Evolutionary conservation across 2,797 vertebrate species (phyloP).

Genomic region (Megalops cyprinoides): DNA sequence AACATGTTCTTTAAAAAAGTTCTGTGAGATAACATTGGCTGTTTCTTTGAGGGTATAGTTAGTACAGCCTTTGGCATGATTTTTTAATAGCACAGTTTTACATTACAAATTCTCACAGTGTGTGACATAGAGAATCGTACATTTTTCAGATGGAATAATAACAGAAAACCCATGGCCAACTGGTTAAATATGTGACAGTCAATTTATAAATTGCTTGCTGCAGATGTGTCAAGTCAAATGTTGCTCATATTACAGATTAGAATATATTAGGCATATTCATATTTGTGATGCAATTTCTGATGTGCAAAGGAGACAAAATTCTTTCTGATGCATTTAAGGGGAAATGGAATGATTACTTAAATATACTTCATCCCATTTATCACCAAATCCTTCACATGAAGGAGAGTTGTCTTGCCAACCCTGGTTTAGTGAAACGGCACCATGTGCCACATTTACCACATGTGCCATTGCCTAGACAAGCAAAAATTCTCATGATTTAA

Average conservation of each 20-base stretch:
- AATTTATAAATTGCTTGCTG: not conserved
- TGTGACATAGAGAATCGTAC: too few relatives aligned
- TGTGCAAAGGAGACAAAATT: not conserved
- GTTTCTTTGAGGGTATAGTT: constrained; percentile 35
- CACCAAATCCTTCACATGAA: constrained; percentile 28
- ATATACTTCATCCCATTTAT: not conserved
- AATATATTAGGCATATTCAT: constrained; percentile 5
- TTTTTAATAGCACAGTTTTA: too few relatives aligned
- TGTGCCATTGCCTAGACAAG: constrained; percentile 44
- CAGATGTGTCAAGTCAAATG: not conserved
- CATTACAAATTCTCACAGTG: too few relatives aligned
- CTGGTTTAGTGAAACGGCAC: constrained; percentile 31
- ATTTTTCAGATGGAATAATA: too few relatives aligned
- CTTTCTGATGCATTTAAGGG: not conserved
- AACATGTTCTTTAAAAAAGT: too few relatives aligned
- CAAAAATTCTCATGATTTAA: too few relatives aligned
- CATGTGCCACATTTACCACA: constrained; percentile 37
- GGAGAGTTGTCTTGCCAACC: constrained; percentile 30
- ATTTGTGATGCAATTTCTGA: not conserved
- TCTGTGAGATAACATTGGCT: not conserved
- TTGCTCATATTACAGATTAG: not conserved
- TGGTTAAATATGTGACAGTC: too few relatives aligned
- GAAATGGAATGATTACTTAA: too few relatives aligned
- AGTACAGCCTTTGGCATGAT: constrained; percentile 25
- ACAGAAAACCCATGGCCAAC: too few relatives aligned